phyloP scores from a whole-genome alignment of 2,113 vertebrate genomes.

The Eonycteris spelaea region DNA sequence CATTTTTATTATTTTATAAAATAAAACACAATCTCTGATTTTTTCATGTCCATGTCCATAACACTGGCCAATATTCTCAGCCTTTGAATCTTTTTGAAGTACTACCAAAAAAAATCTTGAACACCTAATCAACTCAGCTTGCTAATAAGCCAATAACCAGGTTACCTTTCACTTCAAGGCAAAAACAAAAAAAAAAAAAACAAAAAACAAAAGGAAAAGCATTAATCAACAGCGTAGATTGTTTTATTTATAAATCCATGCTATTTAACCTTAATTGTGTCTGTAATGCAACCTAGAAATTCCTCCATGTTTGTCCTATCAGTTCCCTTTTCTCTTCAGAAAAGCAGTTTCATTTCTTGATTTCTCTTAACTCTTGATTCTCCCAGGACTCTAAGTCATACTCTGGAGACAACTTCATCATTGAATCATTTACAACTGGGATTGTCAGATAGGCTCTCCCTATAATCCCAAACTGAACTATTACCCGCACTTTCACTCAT shows the following conservation, averaged over 20 bases:
- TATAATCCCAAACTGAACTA: not conserved
- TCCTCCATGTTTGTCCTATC: not conserved
- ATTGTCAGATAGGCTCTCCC: not conserved
- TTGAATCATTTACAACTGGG: not conserved
- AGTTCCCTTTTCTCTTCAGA: not conserved
- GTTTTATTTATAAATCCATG: not conserved
- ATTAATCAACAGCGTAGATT: not conserved
- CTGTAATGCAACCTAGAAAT: not conserved
- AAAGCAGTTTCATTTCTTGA: not conserved
- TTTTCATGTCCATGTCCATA: not conserved
- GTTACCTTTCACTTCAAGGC: not conserved
- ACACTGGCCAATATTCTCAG: not conserved
- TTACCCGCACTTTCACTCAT: not conserved
- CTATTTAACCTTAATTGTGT: not conserved
- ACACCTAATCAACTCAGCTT: not conserved
- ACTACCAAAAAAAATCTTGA: not conserved
- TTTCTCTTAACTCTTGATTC: not conserved
- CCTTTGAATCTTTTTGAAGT: not conserved
- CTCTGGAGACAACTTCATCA: not conserved
- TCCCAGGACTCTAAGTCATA: not conserved
- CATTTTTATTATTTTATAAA: not conserved
- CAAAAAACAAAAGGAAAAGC: not conserved
- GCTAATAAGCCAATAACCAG: not conserved
- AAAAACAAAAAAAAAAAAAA: not conserved
- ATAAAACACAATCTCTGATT: not conserved